Conservation (phyloP, 1,140 invertebrate genomes). For the Chrysomallon squamiferum region DNA sequence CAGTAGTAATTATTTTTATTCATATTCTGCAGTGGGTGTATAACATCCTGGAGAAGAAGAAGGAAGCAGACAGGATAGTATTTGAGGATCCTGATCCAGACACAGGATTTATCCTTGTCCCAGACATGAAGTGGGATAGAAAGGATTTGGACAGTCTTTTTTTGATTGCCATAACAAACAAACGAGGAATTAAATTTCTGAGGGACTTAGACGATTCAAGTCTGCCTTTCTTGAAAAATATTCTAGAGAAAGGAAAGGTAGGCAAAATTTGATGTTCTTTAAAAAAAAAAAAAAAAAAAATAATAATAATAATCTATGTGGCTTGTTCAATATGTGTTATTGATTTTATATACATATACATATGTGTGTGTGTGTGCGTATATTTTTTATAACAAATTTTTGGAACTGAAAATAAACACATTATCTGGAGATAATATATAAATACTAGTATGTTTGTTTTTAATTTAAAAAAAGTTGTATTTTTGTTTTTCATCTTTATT, state of each 20-base stretch:
- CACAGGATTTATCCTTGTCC: conserved; percentile 85
- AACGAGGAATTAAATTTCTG: conserved; percentile 79
- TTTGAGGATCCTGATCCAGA: conserved; percentile 79
- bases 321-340: not conserved
- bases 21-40: conserved; percentile 87
- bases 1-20: too few relatives aligned
- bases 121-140: conserved; percentile 95
- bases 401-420: not conserved
- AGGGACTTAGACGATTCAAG: conserved; percentile 81
- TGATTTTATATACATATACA: not conserved
- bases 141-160: conserved; percentile 79
- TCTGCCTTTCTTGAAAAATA: conserved; percentile 83
- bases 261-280: conserved; percentile 6
- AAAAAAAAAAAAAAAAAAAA: not conserved
- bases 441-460: not conserved
- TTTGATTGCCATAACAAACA: conserved; percentile 80
- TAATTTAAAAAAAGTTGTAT: too few relatives aligned
- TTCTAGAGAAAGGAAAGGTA: conserved; percentile 74
- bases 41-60: conserved; percentile 91
- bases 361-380: not conserved
- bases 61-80: conserved; percentile 86
- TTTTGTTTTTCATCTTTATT: conserved; percentile 16
- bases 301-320: too few relatives aligned
- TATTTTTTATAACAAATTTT: not conserved
- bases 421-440: not conserved